These are phyloP conservation scores for Vesta saturnalis DNA, from an alignment of 2,888 invertebrate species.

Conservation along the genomic window DNA sequence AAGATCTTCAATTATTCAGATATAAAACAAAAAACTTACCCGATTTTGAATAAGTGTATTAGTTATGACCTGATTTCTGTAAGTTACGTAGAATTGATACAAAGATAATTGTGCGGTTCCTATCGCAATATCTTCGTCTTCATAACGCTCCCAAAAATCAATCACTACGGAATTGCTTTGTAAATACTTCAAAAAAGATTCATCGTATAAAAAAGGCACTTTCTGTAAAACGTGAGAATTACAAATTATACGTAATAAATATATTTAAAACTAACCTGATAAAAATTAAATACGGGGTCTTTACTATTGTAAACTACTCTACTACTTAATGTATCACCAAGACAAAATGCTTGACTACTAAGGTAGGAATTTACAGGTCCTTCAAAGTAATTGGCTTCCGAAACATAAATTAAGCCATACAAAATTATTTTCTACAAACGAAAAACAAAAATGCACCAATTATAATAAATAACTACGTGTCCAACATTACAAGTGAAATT, in stretches of 20 bases:
- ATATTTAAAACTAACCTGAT: slow-evolving; percentile 60
- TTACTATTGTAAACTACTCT: slow-evolving; percentile 58
- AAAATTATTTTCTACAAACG: slow-evolving; percentile 59
- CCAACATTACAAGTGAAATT: no score
- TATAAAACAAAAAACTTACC: slow-evolving; percentile 54
- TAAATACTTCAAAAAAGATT: slow-evolving; percentile 65
- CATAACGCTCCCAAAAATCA: slow-evolving; percentile 64
- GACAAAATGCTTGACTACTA: slow-evolving; percentile 64
- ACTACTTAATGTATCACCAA: slow-evolving; percentile 61
- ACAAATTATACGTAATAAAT: neutral
- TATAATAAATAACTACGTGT: neutral
- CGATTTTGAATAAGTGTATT: slow-evolving; percentile 66
- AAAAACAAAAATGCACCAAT: slow-evolving; percentile 20
- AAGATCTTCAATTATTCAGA: neutral
- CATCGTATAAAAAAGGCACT: slow-evolving; percentile 67
- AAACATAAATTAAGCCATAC: slow-evolving; percentile 64
- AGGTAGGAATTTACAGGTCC: slow-evolving; percentile 59
- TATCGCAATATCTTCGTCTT: slow-evolving; percentile 58
- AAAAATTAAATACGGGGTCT: slow-evolving; percentile 64
- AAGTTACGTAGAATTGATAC: slow-evolving; percentile 70
- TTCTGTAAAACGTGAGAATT: slow-evolving; percentile 56
- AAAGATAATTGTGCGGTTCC: slow-evolving; percentile 67
- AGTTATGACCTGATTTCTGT: slow-evolving; percentile 66
- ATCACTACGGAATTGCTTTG: slow-evolving; percentile 67
- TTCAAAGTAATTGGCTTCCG: slow-evolving; percentile 62